These are phyloP conservation scores for Phymatocera aterrima DNA, from an alignment of 2,888 invertebrate species.

Conservation along the genomic window DNA sequence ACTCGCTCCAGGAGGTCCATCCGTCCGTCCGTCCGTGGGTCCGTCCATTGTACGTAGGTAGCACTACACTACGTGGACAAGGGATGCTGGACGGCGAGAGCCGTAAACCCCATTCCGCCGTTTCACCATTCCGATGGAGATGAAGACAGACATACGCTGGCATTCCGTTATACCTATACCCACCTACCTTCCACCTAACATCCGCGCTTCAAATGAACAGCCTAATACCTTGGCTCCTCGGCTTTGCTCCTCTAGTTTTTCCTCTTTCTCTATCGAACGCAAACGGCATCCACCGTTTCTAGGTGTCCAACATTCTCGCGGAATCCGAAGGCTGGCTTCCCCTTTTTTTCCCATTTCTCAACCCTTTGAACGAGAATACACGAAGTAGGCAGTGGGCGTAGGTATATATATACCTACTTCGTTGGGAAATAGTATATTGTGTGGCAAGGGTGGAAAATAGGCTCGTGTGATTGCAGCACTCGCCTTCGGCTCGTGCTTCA, in stretches of 20 bases:
- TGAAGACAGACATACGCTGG: no score
- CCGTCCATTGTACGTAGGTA: no score
- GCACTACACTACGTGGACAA: conserved; percentile 1
- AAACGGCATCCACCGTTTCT: conserved; percentile 2
- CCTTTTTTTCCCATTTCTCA: conserved; percentile 19
- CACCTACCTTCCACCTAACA: no score
- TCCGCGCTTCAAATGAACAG: conserved; percentile 37
- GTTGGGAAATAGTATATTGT: no score
- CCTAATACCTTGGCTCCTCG: conserved; percentile 24
- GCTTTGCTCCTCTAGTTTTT: not conserved
- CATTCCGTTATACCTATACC: conserved; percentile 42
- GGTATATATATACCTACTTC: not conserved
- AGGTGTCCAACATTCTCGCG: conserved; percentile 32
- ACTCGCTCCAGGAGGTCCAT: conserved; percentile 27
- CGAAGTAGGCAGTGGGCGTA: not conserved
- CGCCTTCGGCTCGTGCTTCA: no score
- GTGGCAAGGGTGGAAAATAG: no score
- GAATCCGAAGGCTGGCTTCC: conserved; percentile 41
- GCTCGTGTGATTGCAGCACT: no score
- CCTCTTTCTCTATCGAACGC: not conserved
- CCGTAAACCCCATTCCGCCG: conserved; percentile 26
- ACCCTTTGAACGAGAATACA: not conserved
- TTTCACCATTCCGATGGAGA: conserved; percentile 36
- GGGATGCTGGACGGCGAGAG: not conserved
- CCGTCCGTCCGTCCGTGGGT: not conserved